These are phyloP conservation scores for Drosophila dives DNA, from an alignment of 2,888 invertebrate species.

Conservation along the genomic window DNA sequence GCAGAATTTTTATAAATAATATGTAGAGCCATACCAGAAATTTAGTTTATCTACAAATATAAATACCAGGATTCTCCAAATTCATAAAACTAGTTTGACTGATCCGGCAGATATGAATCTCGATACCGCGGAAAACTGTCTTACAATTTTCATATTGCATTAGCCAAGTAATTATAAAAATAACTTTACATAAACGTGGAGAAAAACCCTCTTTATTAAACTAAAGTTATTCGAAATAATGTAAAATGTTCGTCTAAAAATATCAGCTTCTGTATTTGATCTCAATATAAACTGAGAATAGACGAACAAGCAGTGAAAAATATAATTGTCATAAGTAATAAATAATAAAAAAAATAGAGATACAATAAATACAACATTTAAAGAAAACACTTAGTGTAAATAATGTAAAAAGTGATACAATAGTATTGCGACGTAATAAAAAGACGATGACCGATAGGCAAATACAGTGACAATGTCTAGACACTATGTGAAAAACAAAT, in stretches of 20 bases:
- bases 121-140: conserved; percentile 41
- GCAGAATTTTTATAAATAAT: conserved; percentile 38
- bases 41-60: conserved; percentile 29
- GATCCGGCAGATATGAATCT: conserved; percentile 31
- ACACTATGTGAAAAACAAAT: conserved; percentile 41
- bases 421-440: conserved; percentile 56
- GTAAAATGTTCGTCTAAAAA: conserved; percentile 67
- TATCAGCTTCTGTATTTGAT: conserved; percentile 79
- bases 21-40: conserved; percentile 33
- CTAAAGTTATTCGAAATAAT: conserved; percentile 59
- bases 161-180: conserved; percentile 67
- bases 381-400: conserved; percentile 79
- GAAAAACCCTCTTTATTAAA: conserved; percentile 36
- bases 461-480: conserved; percentile 34
- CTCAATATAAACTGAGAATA: conserved; percentile 59
- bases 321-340: conserved; percentile 41
- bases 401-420: conserved; percentile 77
- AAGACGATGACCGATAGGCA: conserved; percentile 23
- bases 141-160: conserved; percentile 59
- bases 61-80: conserved; percentile 17
- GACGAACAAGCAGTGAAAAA: conserved; percentile 34
- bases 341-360: conserved; percentile 40
- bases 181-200: conserved; percentile 56
- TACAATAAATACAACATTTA: conserved; percentile 53
- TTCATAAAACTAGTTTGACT: conserved; percentile 40